Base-by-base conservation (phyloP, 2,888 invertebrate species). In the Conchocele bisecta region DNA sequence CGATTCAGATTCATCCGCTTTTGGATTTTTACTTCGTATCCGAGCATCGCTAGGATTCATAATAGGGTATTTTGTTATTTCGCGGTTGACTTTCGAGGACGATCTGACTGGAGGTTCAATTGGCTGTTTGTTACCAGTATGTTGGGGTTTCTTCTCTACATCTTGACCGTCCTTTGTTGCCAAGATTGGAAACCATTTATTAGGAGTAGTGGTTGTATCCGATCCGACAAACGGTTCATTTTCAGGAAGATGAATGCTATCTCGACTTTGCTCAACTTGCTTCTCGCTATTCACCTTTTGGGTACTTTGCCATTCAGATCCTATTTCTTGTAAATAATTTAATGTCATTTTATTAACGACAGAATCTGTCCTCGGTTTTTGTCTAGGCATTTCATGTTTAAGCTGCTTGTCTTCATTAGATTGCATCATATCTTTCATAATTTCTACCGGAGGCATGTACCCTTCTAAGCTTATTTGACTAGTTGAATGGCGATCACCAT, bases 311-410 rank as follows among this genome's bases (percentile, higher is more conserved):
- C 85, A 86, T 59, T 88, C 86, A 42, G 69, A 67, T 4, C 83
- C 86, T 26, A 88, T 73, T 48, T 79, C 79, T 44, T 85, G 81
- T 13, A 87, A 68, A 59, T 86, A 87, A 44, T 87, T 79, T 24
- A 85, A 58, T 1, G 86, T 84, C 83, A 85, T 80, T 66, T 80
- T 81, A 50, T 79, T 71, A 22, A 81, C 81, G 20, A 68, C 20
- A 4, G 83, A 84, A 22, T 83, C 81, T 11, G 75, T 73, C 33
- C 66, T 67, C 20, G 63, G 53, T 46, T 75, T 79, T 2, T 71
- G 60, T 13, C 56, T 42, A 9, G 79, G 80, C 0, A 67, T 63
- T 13, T 78, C 74, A 17, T 67, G 46, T 50, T 77, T 80, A n/a
- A n/a, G n/a, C n/a, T n/a, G n/a, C 20, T 77, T 74, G 9, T 79